Conservation (phyloP, 2,113 vertebrate species). For the Triplophysa dalaica region DNA sequence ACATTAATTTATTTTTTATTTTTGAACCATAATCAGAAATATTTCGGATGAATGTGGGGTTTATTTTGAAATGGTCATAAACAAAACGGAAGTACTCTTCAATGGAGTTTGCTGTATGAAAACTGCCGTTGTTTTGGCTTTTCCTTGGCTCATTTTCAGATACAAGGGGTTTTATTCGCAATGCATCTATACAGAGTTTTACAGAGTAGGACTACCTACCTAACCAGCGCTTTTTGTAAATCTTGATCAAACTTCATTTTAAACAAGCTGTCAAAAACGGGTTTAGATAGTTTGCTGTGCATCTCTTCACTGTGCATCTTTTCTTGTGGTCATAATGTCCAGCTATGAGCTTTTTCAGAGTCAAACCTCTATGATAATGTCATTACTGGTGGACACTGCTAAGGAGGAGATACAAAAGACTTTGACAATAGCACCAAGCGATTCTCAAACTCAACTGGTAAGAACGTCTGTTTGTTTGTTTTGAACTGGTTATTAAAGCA, state of each 20-base stretch:
- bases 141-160: too few species aligned
- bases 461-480: neutral
- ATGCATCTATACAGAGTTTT: too few species aligned
- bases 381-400: conserved; percentile 53
- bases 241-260: neutral
- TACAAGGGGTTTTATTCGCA: too few species aligned
- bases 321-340: conserved; percentile 46
- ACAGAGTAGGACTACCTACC: too few species aligned
- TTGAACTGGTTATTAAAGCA: too few species aligned
- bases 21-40: too few species aligned
- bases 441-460: neutral
- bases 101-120: neutral
- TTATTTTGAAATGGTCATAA: neutral
- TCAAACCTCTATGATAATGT: conserved; percentile 54
- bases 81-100: conserved; percentile 20
- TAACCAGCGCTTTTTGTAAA: neutral
- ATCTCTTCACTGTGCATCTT: too few species aligned
- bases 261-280: neutral
- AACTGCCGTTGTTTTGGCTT: too few species aligned
- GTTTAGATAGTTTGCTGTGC: neutral
- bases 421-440: neutral
- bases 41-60: neutral
- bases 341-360: conserved; percentile 52
- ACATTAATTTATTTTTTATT: too few species aligned
- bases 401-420: conserved; percentile 28